Base-by-base conservation (phyloP, 2,888 invertebrate species). In the Imbricaverruca yamaguchii region DNA sequence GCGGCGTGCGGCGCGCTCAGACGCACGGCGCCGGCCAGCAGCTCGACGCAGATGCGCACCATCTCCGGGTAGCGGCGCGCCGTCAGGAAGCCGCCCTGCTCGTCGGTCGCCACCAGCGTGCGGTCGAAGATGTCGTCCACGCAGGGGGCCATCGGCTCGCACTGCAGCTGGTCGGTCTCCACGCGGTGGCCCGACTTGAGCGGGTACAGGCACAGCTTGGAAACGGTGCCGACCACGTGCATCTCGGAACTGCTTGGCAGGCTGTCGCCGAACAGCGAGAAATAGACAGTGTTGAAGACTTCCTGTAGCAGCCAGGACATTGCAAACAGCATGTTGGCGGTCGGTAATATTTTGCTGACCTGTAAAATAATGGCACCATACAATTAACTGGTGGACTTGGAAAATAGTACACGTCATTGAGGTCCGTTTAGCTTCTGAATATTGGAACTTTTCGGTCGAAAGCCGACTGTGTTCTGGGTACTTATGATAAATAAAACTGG, bases 41-140 rank as follows among this genome's bases (percentile, higher is more conserved):
- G 56, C 57, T 79, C 25, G 23, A 89, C 84, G 81, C 87, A 88
- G 53, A 90, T 87, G 18, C 88, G 85, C 25, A 89, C 85, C 85
- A 90, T 85, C 80, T 88, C 88, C 0, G 89, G 89, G 83, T 88
- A 87, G 10, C 88, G 87, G 81, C 88, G 86, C 6, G 87, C 88
- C 2, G 89, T 88, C 84, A 87, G 85, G 83, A 88, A 88, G 84
- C 87, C 87, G 57, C 86, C 85, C 59, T 86, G 87, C 81, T 86
- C 86, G 83, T 87, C 88, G 25, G 57, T 79, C 23, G 57, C 59
- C 56, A 79, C 13, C 23, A 79, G 57, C 23, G 21, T 25, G 23
- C 79, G 57, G 59, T 79, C 79, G 8, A 6, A n/a, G 7, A 25
- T 25, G 13, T 23, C 57, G 7, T 12, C 23, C 23, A 57, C 7